A percentile compares a stretch with the other conserved stretches of the same genome.
Conservation (phyloP, 2,888 invertebrate genomes). For the Drosophila fungiperda region DNA sequence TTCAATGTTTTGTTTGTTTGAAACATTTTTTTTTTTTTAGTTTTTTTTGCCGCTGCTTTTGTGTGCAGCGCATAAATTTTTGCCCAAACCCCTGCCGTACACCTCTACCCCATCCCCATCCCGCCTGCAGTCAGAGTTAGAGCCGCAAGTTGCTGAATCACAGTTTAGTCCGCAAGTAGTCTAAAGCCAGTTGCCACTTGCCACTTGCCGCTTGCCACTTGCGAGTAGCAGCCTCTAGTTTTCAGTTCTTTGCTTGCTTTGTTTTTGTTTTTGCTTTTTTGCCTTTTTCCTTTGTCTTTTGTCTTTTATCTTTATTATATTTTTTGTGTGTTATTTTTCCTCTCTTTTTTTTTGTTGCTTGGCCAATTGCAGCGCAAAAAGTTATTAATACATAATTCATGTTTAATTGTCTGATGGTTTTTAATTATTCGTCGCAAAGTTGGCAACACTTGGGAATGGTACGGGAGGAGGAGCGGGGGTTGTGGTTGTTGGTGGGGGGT, state of each 20-base stretch:
- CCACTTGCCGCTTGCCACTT: neutral
- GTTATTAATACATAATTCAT: slow-evolving; percentile 79
- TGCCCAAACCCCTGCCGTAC: slow-evolving; percentile 34
- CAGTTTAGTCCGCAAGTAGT: slow-evolving; percentile 25
- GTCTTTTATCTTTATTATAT: slow-evolving; percentile 1
- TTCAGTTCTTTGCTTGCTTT: neutral
- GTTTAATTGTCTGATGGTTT: slow-evolving; percentile 71
- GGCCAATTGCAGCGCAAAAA: slow-evolving; percentile 57
- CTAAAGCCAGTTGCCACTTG: slow-evolving; percentile 29
- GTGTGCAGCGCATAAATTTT: slow-evolving; percentile 46
- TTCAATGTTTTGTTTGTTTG: slow-evolving; percentile 70
- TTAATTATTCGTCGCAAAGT: slow-evolving; percentile 48
- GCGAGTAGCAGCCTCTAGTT: slow-evolving; percentile 17
- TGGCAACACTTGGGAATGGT: slow-evolving; percentile 30
- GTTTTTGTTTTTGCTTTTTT: neutral
- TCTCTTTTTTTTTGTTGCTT: slow-evolving; percentile 3
- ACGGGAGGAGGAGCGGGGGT: no score
- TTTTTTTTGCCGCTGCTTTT: slow-evolving; percentile 44
- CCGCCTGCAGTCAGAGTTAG: neutral
- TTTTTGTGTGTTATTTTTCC: neutral
- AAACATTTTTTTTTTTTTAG: slow-evolving; percentile 37
- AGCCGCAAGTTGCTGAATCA: slow-evolving; percentile 35
- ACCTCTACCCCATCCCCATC: neutral
- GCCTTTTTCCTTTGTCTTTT: neutral
- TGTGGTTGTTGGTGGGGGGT: neutral